phyloP scores from a whole-genome alignment of 92 coral and sea anemone genomes.

The Paragorgia papillata region DNA sequence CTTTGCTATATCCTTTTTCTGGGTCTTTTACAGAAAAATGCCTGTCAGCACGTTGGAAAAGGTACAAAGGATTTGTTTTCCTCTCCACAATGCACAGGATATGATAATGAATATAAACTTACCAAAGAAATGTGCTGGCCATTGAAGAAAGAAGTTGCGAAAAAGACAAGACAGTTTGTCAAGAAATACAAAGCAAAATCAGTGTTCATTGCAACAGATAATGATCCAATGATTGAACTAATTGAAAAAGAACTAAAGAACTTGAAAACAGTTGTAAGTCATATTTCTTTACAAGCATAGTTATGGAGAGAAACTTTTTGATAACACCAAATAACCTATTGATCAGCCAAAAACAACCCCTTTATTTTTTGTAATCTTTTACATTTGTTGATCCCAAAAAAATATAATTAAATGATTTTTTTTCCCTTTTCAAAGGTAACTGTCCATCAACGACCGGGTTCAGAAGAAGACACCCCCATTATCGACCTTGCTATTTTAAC shows the following conservation, averaged over 20 bases:
- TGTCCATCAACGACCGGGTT: constrained; percentile 68
- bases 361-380: not conserved
- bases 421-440: constrained; percentile 64
- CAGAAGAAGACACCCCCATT: constrained; percentile 68
- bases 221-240: constrained; percentile 73
- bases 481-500: constrained; percentile 87
- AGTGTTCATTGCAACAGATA: constrained; percentile 92
- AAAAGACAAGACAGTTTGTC: constrained; percentile 76
- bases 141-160: constrained; percentile 67
- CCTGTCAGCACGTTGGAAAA: constrained; percentile 77
- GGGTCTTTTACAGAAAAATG: constrained; percentile 62
- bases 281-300: too few species aligned
- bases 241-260: constrained; percentile 71
- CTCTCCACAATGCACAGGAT: constrained; percentile 82
- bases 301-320: too few species aligned
- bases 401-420: too few species aligned
- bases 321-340: too few species aligned
- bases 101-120: constrained; percentile 67
- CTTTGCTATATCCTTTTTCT: too few species aligned
- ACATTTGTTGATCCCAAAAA: not conserved
- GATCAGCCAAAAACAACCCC: too few species aligned
- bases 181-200: constrained; percentile 76
- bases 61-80: constrained; percentile 73
- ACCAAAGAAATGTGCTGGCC: constrained; percentile 89
- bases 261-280: constrained; percentile 44